Evolutionary conservation across 2,797 vertebrate species (phyloP).

Genomic region (Oryzias sinensis): DNA sequence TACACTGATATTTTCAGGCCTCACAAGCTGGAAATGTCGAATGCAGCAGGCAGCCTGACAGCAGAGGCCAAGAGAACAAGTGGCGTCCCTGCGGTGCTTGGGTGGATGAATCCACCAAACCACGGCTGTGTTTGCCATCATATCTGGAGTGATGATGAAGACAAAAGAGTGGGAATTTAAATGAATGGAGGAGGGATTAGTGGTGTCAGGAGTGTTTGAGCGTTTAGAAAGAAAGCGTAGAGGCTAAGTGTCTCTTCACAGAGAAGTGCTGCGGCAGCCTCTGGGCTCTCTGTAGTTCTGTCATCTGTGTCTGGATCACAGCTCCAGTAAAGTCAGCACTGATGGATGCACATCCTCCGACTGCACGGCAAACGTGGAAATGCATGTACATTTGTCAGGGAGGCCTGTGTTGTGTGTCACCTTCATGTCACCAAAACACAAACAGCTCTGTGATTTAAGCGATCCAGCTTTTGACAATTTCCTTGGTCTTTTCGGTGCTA

Average conservation of each 20-base stretch:
- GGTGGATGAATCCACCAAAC: too few species aligned
- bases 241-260: constrained; percentile 48
- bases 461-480: background rate
- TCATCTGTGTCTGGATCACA: constrained; percentile 1
- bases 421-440: constrained; percentile 29
- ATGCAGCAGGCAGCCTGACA: too few species aligned
- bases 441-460: constrained; percentile 13
- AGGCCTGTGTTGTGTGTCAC: constrained; percentile 5
- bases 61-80: too few species aligned
- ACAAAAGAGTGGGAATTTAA: constrained; percentile 11
- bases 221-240: constrained; percentile 33
- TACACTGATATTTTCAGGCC: too few species aligned
- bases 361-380: constrained; percentile 38
- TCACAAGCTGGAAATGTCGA: too few species aligned
- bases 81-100: too few species aligned
- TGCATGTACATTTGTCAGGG: constrained; percentile 39
- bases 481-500: background rate
- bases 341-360: constrained; percentile 40
- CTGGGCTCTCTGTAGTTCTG: background rate
- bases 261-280: constrained; percentile 26
- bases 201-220: constrained; percentile 25
- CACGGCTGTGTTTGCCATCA: too few species aligned
- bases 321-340: constrained; percentile 31
- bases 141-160: too few species aligned
- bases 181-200: constrained; percentile 19